phyloP scores from a whole-genome alignment of 2,113 vertebrate genomes.

The Morphnarchus princeps region DNA sequence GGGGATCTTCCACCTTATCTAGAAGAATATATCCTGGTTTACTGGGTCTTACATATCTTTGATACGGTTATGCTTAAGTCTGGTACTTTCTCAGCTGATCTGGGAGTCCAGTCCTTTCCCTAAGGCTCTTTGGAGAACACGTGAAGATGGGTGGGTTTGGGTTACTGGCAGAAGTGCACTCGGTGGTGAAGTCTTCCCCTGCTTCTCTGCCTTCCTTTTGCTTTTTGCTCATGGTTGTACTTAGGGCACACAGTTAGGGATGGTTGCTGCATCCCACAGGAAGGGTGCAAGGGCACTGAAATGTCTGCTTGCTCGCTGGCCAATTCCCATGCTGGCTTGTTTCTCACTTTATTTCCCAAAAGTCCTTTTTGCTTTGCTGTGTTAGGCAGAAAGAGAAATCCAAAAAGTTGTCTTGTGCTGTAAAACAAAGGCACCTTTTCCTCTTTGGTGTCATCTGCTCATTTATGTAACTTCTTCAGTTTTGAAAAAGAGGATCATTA shows the following conservation, averaged over 20 bases:
- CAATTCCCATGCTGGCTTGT: background rate
- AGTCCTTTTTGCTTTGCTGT: background rate
- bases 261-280: background rate
- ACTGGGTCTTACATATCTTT: background rate
- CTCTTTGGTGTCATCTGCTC: background rate
- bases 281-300: background rate
- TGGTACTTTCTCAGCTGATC: background rate
- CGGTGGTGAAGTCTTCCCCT: background rate
- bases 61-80: fast-evolving
- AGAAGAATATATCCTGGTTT: background rate
- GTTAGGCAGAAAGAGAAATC: background rate
- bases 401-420: background rate
- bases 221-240: background rate
- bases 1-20: background rate
- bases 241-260: fast-evolving
- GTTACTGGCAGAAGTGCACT: background rate
- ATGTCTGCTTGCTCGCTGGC: background rate
- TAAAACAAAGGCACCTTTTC: background rate
- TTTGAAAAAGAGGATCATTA: background rate
- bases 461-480: background rate
- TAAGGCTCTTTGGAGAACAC: background rate
- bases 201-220: background rate
- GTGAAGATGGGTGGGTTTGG: background rate
- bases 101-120: background rate
- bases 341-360: background rate